Conservation (phyloP, 2,113 vertebrate genomes). For the Microcebus tavaratra region DNA sequence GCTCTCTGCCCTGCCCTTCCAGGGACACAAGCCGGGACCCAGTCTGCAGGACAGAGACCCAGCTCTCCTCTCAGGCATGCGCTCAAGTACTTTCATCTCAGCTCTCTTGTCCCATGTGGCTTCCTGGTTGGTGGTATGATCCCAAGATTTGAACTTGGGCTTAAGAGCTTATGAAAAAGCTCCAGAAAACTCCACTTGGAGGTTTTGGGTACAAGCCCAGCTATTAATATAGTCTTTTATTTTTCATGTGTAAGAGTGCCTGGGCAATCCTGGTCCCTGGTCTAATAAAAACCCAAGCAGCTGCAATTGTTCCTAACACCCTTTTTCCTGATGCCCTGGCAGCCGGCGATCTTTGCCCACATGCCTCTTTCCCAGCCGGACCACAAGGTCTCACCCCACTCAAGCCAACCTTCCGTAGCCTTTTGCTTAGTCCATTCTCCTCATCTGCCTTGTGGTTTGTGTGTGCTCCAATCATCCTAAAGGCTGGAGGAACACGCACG, state of each 20-base stretch:
- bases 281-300: not conserved
- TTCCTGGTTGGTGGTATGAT: not conserved
- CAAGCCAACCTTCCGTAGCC: not conserved
- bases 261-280: not conserved
- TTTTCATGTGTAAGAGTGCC: not conserved
- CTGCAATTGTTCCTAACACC: not conserved
- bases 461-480: not conserved
- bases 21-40: not conserved
- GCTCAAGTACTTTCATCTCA: not conserved
- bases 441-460: not conserved
- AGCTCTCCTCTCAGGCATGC: not conserved
- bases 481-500: rapidly evolving
- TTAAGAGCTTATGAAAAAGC: not conserved
- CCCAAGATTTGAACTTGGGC: not conserved
- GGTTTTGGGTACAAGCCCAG: not conserved
- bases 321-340: not conserved
- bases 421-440: not conserved
- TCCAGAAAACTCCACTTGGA: not conserved
- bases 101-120: not conserved
- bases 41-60: too few relatives aligned
- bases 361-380: not conserved
- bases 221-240: not conserved
- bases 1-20: not conserved
- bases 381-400: rapidly evolving
- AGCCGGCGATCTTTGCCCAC: not conserved